Evolutionary conservation across 2,113 vertebrate species (phyloP).

Genomic region (Ptyas mucosa): DNA sequence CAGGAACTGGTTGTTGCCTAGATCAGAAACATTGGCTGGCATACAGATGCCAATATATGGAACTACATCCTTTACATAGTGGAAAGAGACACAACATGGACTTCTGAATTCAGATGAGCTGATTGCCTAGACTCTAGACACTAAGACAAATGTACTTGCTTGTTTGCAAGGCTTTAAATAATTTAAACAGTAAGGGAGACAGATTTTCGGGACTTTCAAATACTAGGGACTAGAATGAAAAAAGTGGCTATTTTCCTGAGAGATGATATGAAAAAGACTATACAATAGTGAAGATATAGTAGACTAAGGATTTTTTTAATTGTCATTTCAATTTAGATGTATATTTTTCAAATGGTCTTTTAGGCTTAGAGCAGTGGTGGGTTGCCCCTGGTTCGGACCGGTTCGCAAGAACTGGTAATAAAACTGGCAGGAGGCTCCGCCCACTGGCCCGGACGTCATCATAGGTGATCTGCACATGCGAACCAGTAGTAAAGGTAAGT

Average conservation of each 20-base stretch:
- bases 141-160: constrained; percentile 42
- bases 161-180: constrained; percentile 56
- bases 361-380: no score
- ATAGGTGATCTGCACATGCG: no score
- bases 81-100: constrained; percentile 33
- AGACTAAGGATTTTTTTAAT: neutral
- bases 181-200: constrained; percentile 39
- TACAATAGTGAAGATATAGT: neutral
- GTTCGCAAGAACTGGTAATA: no score
- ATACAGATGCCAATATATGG: neutral
- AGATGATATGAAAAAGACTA: neutral
- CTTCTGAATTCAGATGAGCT: constrained; percentile 15
- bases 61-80: constrained; percentile 3
- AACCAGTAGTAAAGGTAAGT: no score
- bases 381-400: no score
- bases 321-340: neutral
- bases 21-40: neutral
- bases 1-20: neutral
- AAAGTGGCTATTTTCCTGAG: constrained; percentile 15
- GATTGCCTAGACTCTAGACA: constrained; percentile 50
- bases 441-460: no score
- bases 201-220: constrained; percentile 24
- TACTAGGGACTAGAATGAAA: constrained; percentile 32
- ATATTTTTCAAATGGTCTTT: neutral
- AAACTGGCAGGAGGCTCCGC: no score